Base-by-base conservation (phyloP, 2,797 vertebrate genomes). In the Myotis findleyi region DNA sequence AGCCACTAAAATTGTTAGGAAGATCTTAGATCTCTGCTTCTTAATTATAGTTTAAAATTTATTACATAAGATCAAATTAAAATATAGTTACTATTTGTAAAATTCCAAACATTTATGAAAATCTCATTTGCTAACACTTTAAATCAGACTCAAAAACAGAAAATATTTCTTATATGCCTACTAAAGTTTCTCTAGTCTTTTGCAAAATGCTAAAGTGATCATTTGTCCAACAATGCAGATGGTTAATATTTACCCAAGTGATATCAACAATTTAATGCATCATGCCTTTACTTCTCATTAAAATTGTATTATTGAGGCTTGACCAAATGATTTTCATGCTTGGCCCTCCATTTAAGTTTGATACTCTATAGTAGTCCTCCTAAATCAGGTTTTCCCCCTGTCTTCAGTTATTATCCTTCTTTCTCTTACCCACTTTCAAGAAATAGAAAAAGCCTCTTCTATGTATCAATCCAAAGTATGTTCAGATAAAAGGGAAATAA, bases 351-450 rank as follows among this genome's bases (percentile, higher is more conserved):
- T 49, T 81, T 91, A 90, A 90, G 72, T 59, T 33, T 59, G 33
- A 84, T 27, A 49, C 25, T 73, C 81, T 72, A 87, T 59, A 76
- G 83, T 92, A 96, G 95, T 86, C 95, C 85, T 98, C 36, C 62
- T 93, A 75, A 94, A 97, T 97, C 92, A 96, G 82, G 92, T 94
- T 95, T 97, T 97, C 88, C 72, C 72, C 95, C 97, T 96, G 84
- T 79, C 97, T 94, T 97, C 97, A 97, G 97, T 98, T 98, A 97
- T 97, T 98, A 97, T 96, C 38, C 95, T 96, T 98, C 96, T 96
- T 96, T 97, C 96, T 94, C 84, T 94, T 95, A 97, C 96, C 95
- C 97, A 92, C 96, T 94, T 91, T 97, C 94, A 97, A 96, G 95
- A 94, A 96, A 93, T 94, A 98, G 96, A 96, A 97, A 95, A 95